phyloP scores from a whole-genome alignment of 2,797 vertebrate genomes.

The Urosaurus nigricauda region DNA sequence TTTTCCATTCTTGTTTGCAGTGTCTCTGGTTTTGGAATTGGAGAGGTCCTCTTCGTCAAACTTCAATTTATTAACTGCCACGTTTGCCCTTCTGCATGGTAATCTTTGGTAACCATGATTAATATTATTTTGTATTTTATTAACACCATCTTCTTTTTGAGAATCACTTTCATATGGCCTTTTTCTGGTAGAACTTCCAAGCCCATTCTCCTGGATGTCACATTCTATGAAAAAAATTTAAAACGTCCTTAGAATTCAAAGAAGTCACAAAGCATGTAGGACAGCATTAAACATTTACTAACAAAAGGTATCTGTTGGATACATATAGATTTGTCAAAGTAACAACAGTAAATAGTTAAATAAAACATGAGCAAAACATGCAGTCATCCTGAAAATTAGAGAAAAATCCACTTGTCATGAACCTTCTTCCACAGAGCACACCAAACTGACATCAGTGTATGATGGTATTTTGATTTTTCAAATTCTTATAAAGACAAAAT shows the following conservation, averaged over 20 bases:
- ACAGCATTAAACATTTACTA: conserved; percentile 14
- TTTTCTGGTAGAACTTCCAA: conserved; percentile 75
- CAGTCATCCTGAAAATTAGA: not conserved
- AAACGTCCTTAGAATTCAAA: not conserved
- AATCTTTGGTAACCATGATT: conserved; percentile 67
- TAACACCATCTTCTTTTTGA: conserved; percentile 49
- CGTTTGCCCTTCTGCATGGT: conserved; percentile 86
- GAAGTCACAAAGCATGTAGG: not conserved
- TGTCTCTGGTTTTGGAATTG: conserved; percentile 71
- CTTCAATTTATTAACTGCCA: conserved; percentile 91
- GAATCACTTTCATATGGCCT: conserved; percentile 77
- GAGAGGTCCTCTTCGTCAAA: conserved; percentile 79
- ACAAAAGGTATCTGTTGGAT: conserved; percentile 2
- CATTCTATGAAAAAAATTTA: conserved; percentile 66
- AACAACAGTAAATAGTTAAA: not conserved
- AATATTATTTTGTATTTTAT: conserved; percentile 44
- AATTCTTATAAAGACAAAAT: not conserved
- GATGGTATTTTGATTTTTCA: not conserved
- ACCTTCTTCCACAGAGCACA: not conserved
- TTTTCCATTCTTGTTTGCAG: conserved; percentile 65
- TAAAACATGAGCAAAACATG: not conserved
- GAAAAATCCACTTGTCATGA: not conserved
- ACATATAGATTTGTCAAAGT: not conserved
- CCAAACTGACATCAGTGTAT: not conserved
- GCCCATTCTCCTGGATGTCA: conserved; percentile 69